Evolutionary conservation across 2,113 vertebrate genomes (phyloP), one percentile per base, ranked within the genome.

Genomic region (Diadophis punctatus): DNA sequence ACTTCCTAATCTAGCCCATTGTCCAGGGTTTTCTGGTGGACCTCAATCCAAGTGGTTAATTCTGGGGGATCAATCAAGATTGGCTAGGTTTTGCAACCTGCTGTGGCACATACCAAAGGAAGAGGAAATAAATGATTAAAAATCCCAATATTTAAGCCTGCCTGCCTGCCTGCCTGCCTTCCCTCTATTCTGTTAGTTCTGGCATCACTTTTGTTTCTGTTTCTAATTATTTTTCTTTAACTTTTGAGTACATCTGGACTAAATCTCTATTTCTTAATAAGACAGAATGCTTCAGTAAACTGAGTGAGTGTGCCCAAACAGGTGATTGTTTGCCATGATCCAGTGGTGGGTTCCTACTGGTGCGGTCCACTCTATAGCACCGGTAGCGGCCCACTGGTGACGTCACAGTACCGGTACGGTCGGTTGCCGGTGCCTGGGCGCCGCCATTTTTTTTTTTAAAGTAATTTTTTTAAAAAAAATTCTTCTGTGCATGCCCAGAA

Each of bases 51-150:
- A 80, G 3, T 43, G 18, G 34, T 80, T 80, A 43, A 43, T 7
- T 80, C 22, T 80, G 3, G 7, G 34, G 74, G 34, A 80, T 43
- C 34, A 80, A 10, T 80, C 34, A 39, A 80, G 68, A 80, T 80
- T 80, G 16, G 34, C 34, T 80, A 80, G 34, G 18, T 80, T 39
- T 80, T 39, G 34, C 34, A 80, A 34, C 16, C 8, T 43, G 74
- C 34, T 43, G 92, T 1, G 1, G 60, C 91, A 49, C 52, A 52
- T 95, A 68, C 68, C 90, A 58, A 86, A 86, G 87, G 90, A 89
- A 95, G 90, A 90, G 52, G 0, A 1, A 94, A 95, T 92, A 89
- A 18, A 92, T 84, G 92, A 93, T 94, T 95, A 93, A 91, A 94
- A 95, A 94, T 87, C n/a, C 93, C 34, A 20, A 87, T 34, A 90